A percentile compares a stretch with the other conserved stretches of the same genome.
phyloP scores from a whole-genome alignment of 35 echinoderm and acorn worm species.

The Lytechinus pictus region DNA sequence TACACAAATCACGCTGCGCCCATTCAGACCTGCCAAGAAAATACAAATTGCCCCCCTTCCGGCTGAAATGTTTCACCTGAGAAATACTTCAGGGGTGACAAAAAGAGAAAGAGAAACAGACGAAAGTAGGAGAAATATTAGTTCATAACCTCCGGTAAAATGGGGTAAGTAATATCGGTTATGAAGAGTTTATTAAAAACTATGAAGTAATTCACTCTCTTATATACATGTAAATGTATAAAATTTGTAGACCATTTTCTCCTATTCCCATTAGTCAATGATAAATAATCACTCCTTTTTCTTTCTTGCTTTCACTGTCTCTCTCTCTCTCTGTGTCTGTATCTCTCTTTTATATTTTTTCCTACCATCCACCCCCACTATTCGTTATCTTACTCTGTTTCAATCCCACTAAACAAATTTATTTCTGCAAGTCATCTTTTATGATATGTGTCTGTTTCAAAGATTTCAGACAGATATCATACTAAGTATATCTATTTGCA shows the following conservation, averaged over 20 bases:
- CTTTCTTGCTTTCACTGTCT: background rate
- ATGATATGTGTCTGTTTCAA: background rate
- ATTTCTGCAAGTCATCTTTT: background rate
- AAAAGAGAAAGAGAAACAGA: slow-evolving; percentile 13
- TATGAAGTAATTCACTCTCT: too few relatives aligned
- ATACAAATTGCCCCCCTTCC: slow-evolving; percentile 12
- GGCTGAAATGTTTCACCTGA: slow-evolving; percentile 17
- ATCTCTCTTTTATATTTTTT: background rate
- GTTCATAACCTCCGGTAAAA: background rate
- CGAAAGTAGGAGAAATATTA: background rate
- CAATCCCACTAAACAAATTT: background rate
- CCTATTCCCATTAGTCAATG: too few relatives aligned
- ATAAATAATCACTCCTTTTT: background rate
- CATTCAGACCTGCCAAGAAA: background rate
- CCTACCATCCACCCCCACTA: background rate
- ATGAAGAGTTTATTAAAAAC: background rate
- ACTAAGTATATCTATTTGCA: background rate
- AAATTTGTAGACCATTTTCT: too few relatives aligned
- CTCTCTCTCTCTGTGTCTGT: background rate
- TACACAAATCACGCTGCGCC: background rate
- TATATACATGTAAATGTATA: too few relatives aligned
- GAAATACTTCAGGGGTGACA: background rate
- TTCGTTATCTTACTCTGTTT: background rate
- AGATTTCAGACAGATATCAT: background rate
- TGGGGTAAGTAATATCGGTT: background rate